Base-by-base conservation (phyloP, 92 coral and sea anemone genomes). In the Zoanthus gigantus region DNA sequence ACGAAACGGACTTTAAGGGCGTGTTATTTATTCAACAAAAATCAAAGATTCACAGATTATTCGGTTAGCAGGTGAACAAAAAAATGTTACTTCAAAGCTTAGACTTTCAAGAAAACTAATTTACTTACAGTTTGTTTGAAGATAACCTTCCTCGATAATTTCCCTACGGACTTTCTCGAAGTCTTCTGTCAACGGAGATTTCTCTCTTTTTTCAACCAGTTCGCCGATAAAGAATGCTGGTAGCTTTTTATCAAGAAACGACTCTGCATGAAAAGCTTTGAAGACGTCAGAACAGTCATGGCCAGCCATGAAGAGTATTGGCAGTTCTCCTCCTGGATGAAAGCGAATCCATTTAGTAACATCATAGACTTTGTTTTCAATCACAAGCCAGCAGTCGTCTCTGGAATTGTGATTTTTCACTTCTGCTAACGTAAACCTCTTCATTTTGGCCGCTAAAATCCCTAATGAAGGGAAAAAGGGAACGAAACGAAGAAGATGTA, bases 241-340 rank as follows among this genome's bases (percentile, higher is more conserved):
- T 15, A 97, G 91, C 72, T 91, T 93, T 89, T 90, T 95, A 71
- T 95, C 92, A 61, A 77, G 58, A n/a, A 97, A 88, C 93, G 95
- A 97, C 3, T 92, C 88, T 9, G 96, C 94, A 79, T 97, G 99
- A 87, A 97, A 97, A 44, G 99, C 99, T 85, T 91, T 94, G 96
- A 97, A 97, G 71, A 97, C 98, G 78, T 94, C 95, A n/a, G 96
- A 84, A 69, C 98, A 94, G 56, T 97, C 99, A 52, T 92, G 99
- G 65, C 99, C 99, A 7, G 99, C 98, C 95, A 96, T 92, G 65
- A 95, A 97, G 34, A 92, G 92, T 52, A 97, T 92, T 28, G 99
- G 99, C 58, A 97, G 85, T 31, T 92, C 92, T 48, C 99, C 99
- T 63, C 99, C 99, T 10, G 99, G 99, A 46, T 97, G 99, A 85